Evolutionary conservation across 2,888 invertebrate species (phyloP).

Genomic region (Gnatocerus cornutus): DNA sequence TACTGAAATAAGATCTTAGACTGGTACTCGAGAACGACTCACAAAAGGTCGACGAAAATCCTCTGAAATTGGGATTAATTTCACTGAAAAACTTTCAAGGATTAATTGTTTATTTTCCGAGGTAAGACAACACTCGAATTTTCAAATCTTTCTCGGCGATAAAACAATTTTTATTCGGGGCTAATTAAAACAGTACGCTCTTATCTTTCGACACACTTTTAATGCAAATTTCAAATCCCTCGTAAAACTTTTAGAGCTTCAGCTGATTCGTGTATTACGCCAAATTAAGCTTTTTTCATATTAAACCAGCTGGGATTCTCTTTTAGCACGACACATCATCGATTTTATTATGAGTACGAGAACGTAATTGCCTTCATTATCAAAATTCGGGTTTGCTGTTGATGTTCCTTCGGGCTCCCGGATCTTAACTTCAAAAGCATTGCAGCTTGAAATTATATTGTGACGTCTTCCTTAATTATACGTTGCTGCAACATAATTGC

Average conservation of each 20-base stretch:
- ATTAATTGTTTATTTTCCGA: conserved; percentile 35
- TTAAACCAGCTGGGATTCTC: background rate
- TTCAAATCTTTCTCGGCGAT: background rate
- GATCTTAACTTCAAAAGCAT: background rate
- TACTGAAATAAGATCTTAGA: conserved; percentile 61
- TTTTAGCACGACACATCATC: conserved; percentile 6
- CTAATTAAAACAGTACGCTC: conserved; percentile 5
- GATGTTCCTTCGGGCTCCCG: conserved; percentile 21
- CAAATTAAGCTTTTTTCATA: conserved; percentile 13
- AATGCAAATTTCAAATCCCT: conserved; percentile 12
- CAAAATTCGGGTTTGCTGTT: conserved; percentile 15
- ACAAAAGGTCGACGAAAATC: conserved; percentile 44
- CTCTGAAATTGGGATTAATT: conserved; percentile 9
- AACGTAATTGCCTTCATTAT: conserved; percentile 24
- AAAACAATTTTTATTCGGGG: conserved; percentile 7
- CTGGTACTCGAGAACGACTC: conserved; percentile 32
- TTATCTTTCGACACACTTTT: conserved; percentile 7
- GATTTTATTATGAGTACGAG: background rate
- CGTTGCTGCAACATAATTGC: conserved; percentile 31
- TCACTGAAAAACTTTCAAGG: conserved; percentile 28
- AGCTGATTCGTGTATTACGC: conserved; percentile 11
- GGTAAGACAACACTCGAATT: background rate
- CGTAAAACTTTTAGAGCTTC: conserved; percentile 10
- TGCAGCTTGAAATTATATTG: conserved; percentile 23
- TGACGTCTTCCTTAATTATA: conserved; percentile 21